phyloP scores from a whole-genome alignment of 2,113 vertebrate species.

The Chaetura pelagica region DNA sequence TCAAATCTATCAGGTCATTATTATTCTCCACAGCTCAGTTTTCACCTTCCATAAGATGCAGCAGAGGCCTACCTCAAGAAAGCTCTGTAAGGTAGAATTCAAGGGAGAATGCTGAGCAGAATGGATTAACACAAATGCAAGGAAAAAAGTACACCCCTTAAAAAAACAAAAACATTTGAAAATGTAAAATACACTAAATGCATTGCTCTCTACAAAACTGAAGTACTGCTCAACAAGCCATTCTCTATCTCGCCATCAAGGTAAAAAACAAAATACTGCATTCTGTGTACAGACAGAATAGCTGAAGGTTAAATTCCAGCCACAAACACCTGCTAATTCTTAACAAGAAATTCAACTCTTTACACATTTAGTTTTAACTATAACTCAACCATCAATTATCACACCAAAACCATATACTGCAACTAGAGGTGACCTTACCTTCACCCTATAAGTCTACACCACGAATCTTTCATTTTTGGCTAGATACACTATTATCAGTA shows the following conservation, averaged over 20 bases:
- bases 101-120: background rate
- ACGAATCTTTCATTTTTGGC: constrained; percentile 74
- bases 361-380: constrained; percentile 47
- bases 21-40: background rate
- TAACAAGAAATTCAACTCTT: background rate
- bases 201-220: background rate
- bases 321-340: constrained; percentile 11
- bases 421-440: constrained; percentile 67
- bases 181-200: background rate
- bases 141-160: fast-evolving
- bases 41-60: background rate
- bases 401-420: background rate
- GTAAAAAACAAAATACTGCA: background rate
- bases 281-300: background rate
- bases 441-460: constrained; percentile 63
- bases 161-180: background rate
- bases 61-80: background rate
- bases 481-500: constrained; percentile 59
- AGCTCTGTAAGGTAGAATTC: background rate
- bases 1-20: constrained; percentile 26
- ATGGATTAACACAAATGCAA: background rate
- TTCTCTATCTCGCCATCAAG: background rate
- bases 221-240: background rate
- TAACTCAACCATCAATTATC: constrained; percentile 30
- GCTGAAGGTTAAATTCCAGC: background rate